Evolutionary conservation across 2,113 vertebrate species (phyloP).

Genomic region (Caretta caretta): DNA sequence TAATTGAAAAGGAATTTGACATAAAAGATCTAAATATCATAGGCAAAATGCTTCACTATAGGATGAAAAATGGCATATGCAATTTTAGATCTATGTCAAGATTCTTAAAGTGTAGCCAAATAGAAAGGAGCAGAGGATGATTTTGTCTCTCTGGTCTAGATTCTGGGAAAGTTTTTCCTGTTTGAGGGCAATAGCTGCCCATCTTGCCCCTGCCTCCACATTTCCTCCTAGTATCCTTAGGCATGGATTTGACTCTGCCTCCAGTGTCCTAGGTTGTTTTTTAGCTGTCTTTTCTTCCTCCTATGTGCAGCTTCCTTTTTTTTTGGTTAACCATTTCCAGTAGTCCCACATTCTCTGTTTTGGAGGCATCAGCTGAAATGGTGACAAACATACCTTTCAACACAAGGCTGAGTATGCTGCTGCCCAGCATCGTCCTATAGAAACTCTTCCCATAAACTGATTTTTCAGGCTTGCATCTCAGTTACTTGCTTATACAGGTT

Average conservation of each 20-base stretch:
- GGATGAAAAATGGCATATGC: background rate
- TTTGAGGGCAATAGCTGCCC: background rate
- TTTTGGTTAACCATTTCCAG: background rate
- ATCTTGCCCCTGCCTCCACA: background rate
- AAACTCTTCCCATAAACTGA: background rate
- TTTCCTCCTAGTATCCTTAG: background rate
- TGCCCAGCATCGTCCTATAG: background rate
- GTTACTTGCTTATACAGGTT: background rate
- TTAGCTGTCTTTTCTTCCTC: background rate
- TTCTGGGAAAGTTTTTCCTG: background rate
- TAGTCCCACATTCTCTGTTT: background rate
- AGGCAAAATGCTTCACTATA: background rate
- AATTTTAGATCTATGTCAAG: background rate
- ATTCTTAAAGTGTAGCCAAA: background rate
- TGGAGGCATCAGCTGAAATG: background rate
- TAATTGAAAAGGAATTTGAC: background rate
- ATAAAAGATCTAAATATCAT: background rate
- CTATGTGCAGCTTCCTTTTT: background rate
- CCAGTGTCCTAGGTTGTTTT: background rate
- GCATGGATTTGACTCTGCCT: background rate
- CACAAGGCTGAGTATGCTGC: background rate
- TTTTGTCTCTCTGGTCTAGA: background rate
- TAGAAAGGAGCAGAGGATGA: background rate
- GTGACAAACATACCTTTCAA: background rate
- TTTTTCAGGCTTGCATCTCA: background rate